Evolutionary conservation across 2,888 invertebrate species (phyloP).

Genomic region (Polydrusus cervinus): DNA sequence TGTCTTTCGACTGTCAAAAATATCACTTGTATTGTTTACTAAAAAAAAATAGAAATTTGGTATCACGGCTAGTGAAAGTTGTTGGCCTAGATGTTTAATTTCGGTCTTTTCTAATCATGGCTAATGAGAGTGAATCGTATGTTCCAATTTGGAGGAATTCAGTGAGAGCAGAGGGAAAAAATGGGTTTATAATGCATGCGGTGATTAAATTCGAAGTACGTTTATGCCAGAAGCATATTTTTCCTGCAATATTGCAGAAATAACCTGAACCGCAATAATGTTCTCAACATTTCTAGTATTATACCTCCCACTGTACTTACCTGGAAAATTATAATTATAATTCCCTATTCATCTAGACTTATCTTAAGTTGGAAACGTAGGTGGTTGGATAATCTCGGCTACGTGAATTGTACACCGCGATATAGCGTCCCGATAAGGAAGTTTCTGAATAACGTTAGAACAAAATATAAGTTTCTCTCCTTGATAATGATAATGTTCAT

Average conservation of each 20-base stretch:
- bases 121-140: too few species aligned
- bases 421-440: not conserved
- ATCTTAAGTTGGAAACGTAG: slow-evolving; percentile 5
- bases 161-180: too few species aligned
- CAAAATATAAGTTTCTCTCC: slow-evolving; percentile 16
- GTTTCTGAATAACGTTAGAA: slow-evolving; percentile 17
- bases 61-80: too few species aligned
- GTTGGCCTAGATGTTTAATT: too few species aligned
- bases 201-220: too few species aligned
- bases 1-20: too few species aligned
- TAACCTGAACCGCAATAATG: slow-evolving; percentile 14
- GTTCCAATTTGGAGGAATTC: too few species aligned
- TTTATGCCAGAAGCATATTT: not conserved
- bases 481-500: slow-evolving; percentile 19
- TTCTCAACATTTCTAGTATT: not conserved
- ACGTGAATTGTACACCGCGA: slow-evolving; percentile 12
- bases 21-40: too few species aligned
- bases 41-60: too few species aligned
- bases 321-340: slow-evolving; percentile 13
- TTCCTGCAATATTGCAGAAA: not conserved
- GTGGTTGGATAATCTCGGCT: slow-evolving; percentile 14
- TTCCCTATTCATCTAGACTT: slow-evolving; percentile 17
- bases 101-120: too few species aligned
- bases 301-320: not conserved
- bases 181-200: too few species aligned